Percentiles rank a stretch among this genome's conserved stretches.
These are phyloP conservation scores for Tridacna crocea DNA, from an alignment of 2,888 invertebrate species.

Conservation along the genomic window DNA sequence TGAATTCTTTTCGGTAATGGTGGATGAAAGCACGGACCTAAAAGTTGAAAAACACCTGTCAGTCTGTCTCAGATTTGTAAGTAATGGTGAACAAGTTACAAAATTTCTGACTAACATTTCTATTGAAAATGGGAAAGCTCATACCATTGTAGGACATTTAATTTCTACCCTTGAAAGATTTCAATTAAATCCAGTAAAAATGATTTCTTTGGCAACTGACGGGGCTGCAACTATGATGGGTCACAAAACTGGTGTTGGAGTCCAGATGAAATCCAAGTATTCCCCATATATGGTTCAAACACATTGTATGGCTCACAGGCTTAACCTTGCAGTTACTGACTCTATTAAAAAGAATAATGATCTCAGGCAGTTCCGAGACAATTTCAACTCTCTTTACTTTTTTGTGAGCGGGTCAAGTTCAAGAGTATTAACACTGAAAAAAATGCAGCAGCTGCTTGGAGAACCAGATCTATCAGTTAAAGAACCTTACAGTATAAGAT, in stretches of 20 bases:
- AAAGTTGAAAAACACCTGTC: too few relatives aligned
- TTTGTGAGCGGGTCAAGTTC: too few relatives aligned
- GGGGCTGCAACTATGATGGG: slow-evolving; percentile 49
- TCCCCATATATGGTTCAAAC: slow-evolving; percentile 43
- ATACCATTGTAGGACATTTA: slow-evolving; percentile 20
- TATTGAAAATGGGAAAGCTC: slow-evolving; percentile 42
- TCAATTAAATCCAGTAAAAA: slow-evolving; percentile 21
- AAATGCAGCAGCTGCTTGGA: slow-evolving; percentile 45
- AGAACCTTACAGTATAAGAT: slow-evolving; percentile 44
- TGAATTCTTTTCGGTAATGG: slow-evolving; percentile 37
- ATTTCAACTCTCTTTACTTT: slow-evolving; percentile 45
- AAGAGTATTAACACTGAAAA: slow-evolving; percentile 35
- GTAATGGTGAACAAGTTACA: slow-evolving; percentile 40
- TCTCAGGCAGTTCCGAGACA: slow-evolving; percentile 46
- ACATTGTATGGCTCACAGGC: slow-evolving; percentile 46
- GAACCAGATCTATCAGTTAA: slow-evolving; percentile 37
- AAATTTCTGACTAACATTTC: slow-evolving; percentile 36
- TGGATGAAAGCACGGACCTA: slow-evolving; percentile 58
- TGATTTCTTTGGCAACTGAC: slow-evolving; percentile 26
- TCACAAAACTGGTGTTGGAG: slow-evolving; percentile 39
- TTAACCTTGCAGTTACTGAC: slow-evolving; percentile 50
- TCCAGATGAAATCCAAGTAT: slow-evolving; percentile 37
- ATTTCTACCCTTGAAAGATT: not conserved
- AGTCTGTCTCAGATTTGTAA: too few relatives aligned
- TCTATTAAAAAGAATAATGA: slow-evolving; percentile 47